A percentile compares a stretch with the other conserved stretches of the same genome.
These are phyloP conservation scores for Rhizomys pruinosus DNA, from an alignment of 2,113 vertebrate genomes.

Conservation along the genomic window DNA sequence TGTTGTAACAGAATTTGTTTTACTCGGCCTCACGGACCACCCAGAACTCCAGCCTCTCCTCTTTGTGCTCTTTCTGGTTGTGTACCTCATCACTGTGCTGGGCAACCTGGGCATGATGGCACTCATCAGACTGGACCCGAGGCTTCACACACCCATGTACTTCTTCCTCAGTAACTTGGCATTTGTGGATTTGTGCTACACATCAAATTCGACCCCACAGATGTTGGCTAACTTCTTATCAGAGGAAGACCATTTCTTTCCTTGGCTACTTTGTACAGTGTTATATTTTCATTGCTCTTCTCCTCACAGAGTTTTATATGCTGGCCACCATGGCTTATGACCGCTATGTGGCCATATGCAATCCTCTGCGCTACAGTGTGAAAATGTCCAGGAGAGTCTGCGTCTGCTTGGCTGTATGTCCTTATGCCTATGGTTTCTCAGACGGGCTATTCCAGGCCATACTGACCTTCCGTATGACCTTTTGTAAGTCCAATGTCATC, in stretches of 20 bases:
- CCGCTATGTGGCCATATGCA: conserved; percentile 65
- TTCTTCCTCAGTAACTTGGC: conserved; percentile 72
- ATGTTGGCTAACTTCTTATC: conserved; percentile 71
- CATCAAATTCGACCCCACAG: conserved; percentile 32
- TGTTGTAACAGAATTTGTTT: conserved; percentile 48
- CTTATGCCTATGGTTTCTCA: conserved; percentile 72
- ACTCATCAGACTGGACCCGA: conserved; percentile 44
- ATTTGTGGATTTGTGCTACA: conserved; percentile 70
- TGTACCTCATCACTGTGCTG: conserved; percentile 33
- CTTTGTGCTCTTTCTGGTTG: conserved; percentile 58
- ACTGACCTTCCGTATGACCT: conserved; percentile 71
- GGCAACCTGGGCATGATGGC: conserved; percentile 60
- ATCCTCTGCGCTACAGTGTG: conserved; percentile 59
- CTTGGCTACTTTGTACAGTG: conserved; percentile 68
- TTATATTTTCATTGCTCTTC: conserved; percentile 66
- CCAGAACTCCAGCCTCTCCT: conserved; percentile 39
- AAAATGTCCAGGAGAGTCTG: conserved; percentile 60
- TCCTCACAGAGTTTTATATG: conserved; percentile 68
- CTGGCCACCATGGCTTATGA: conserved; percentile 73
- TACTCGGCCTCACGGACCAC: conserved; percentile 33
- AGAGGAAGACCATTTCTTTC: conserved; percentile 69
- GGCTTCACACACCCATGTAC: conserved; percentile 70
- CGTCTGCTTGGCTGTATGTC: conserved; percentile 24
- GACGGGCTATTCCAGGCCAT: conserved; percentile 68
- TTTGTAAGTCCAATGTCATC: conserved; percentile 71